Conservation (phyloP, 1,140 invertebrate species). For the Drosophila sechellia region DNA sequence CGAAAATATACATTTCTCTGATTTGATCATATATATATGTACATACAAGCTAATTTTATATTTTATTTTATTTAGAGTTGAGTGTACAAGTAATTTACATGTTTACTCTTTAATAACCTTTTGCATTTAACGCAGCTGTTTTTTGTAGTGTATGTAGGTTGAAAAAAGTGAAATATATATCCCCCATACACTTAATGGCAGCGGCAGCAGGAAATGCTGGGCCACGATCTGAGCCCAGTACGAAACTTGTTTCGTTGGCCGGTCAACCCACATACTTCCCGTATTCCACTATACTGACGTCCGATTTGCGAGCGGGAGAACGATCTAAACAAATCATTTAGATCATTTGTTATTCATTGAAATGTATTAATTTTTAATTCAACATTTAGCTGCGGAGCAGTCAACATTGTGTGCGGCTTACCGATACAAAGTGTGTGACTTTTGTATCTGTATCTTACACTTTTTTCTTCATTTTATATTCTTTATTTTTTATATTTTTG, state of each 20-base stretch:
- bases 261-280: conserved; percentile 37
- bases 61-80: too few relatives aligned
- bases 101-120: too few relatives aligned
- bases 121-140: neutral
- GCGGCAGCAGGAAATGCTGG: conserved; percentile 50
- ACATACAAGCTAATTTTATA: too few relatives aligned
- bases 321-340: conserved; percentile 72
- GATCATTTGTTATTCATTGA: conserved; percentile 79
- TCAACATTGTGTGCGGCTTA: conserved; percentile 37
- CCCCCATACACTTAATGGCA: conserved; percentile 31
- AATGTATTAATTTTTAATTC: conserved; percentile 58
- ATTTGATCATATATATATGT: too few relatives aligned
- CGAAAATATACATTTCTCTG: too few relatives aligned
- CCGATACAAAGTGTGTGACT: conserved; percentile 16
- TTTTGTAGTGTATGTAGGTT: conserved; percentile 12
- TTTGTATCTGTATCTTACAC: conserved; percentile 22
- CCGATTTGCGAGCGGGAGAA: conserved; percentile 29
- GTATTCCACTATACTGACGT: conserved; percentile 32
- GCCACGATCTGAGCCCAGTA: conserved; percentile 38
- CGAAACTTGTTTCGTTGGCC: conserved; percentile 39
- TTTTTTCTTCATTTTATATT: neutral
- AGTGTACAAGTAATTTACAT: too few relatives aligned
- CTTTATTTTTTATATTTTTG: conserved; percentile 13
- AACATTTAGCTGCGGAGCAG: conserved; percentile 29
- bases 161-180: conserved; percentile 31